A percentile compares a stretch with the other conserved stretches of the same genome.
Conservation (phyloP, 2,888 invertebrate genomes). For the Apodemia duryi region DNA sequence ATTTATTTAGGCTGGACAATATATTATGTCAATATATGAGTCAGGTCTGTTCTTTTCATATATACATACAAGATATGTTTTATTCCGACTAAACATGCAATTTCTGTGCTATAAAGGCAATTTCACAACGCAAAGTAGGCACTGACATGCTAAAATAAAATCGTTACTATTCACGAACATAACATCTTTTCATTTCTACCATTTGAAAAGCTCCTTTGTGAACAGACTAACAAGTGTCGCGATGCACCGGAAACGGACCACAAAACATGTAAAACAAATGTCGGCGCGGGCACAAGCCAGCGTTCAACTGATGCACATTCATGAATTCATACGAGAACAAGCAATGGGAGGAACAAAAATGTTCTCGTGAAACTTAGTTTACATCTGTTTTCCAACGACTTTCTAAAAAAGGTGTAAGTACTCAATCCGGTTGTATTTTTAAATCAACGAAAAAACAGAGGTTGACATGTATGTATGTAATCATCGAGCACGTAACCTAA, state of each 20-base stretch:
- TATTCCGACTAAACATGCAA: too few relatives aligned
- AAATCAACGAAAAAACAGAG: too few relatives aligned
- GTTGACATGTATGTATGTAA: too few relatives aligned
- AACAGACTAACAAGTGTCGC: background rate
- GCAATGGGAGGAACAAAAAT: constrained; percentile 6
- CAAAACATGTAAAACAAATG: constrained; percentile 15
- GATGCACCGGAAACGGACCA: constrained; percentile 4
- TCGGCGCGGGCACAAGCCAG: background rate
- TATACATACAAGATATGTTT: too few relatives aligned
- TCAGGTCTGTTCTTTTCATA: too few relatives aligned
- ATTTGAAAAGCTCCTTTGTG: constrained; percentile 2
- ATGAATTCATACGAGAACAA: constrained; percentile 2
- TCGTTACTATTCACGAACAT: background rate
- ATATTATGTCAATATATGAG: too few relatives aligned
- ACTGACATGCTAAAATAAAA: background rate
- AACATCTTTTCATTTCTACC: background rate
- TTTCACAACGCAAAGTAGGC: background rate
- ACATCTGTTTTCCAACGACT: background rate
- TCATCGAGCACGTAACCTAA: too few relatives aligned
- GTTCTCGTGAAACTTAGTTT: background rate
- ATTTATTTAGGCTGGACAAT: too few relatives aligned
- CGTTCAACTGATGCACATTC: constrained; percentile 10
- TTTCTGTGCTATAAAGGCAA: background rate
- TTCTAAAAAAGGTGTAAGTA: too few relatives aligned
- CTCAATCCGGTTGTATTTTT: too few relatives aligned